A percentile compares a stretch with the other conserved stretches of the same genome.
phyloP scores from a whole-genome alignment of 2,888 invertebrate species.

The Ectemnius continuus region DNA sequence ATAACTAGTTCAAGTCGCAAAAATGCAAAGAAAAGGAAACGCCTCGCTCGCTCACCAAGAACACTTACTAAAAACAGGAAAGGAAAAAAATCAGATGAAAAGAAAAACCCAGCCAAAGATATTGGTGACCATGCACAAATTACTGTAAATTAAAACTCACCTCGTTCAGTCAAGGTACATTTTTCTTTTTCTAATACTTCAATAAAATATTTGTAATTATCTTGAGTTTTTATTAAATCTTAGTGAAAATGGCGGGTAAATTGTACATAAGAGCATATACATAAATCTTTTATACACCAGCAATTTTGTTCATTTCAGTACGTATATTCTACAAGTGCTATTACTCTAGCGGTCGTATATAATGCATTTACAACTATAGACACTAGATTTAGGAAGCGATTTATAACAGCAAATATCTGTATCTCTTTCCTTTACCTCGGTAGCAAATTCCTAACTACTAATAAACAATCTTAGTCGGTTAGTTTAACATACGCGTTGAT shows the following conservation, averaged over 20 bases:
- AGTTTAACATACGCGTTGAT: slow-evolving; percentile 13
- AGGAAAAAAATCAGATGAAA: too few species aligned
- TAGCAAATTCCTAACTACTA: too few species aligned
- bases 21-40: slow-evolving; percentile 29
- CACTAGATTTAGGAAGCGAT: slow-evolving; percentile 33
- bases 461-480: slow-evolving; percentile 13
- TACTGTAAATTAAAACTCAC: slow-evolving; percentile 2
- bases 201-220: slow-evolving; percentile 8
- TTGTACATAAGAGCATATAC: slow-evolving; percentile 28
- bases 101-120: slow-evolving; percentile 5
- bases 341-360: slow-evolving; percentile 18
- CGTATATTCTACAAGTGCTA: slow-evolving; percentile 26
- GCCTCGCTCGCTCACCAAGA: slow-evolving; percentile 31
- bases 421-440: slow-evolving; percentile 14
- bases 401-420: slow-evolving; percentile 36
- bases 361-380: slow-evolving; percentile 33
- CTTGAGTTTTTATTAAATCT: slow-evolving; percentile 27
- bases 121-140: slow-evolving; percentile 24
- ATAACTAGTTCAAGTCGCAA: slow-evolving; percentile 19
- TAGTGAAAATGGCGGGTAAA: slow-evolving; percentile 32
- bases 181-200: background rate
- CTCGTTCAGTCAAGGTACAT: background rate
- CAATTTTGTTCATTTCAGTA: slow-evolving; percentile 22
- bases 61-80: slow-evolving; percentile 12
- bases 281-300: slow-evolving; percentile 37